Evolutionary conservation across 2,888 invertebrate genomes (phyloP), one percentile per base, ranked within the genome.

Genomic region (Scotopteryx bipunctaria): DNA sequence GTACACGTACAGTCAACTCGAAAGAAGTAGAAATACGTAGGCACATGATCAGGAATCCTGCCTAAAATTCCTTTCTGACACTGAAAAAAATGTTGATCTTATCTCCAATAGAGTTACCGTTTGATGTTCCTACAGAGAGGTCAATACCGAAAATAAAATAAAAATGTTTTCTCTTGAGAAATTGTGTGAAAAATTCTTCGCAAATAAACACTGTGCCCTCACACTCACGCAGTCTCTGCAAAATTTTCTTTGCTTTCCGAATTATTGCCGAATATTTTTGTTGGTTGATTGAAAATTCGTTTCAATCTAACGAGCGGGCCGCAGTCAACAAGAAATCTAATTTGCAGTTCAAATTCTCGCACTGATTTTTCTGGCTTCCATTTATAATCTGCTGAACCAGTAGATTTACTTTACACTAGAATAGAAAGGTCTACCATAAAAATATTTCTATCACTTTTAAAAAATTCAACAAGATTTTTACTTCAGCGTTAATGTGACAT

Each of bases 321-420:
- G 69, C 76, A 76, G 78, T 78, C 81, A 79, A 80, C 78, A 81
- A 76, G 74, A 80, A 82, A 83, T 80, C 82, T 71, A 81, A 79
- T 80, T 81, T 75, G 70, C 67, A 67, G 73, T 67, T 65, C 66
- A 73, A 76, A 76, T 75, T 70, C 68, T 68, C 61, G 62, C 68
- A 63, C 61, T 63, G 71, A 75, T 78, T 76, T 72, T 67, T 64
- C 59, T 57, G 57, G 36, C 19, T 38, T 33, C 16, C 47, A 44
- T 60, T 61, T 21, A 31, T 17, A 29, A n/a, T 31, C 17, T 27
- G 41, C 19, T 31, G 31, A 32, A 21, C 16, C 29, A 19, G 5
- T 31, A 21, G 9, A 3, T 21, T 33, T 23, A 25, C 11, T 27
- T 16, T 40, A 6, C 6, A 11, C 11, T 16, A 17, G 11, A 17